These are phyloP conservation scores for Agonopterix heracliana DNA, from an alignment of 2,888 invertebrate species.

Conservation along the genomic window DNA sequence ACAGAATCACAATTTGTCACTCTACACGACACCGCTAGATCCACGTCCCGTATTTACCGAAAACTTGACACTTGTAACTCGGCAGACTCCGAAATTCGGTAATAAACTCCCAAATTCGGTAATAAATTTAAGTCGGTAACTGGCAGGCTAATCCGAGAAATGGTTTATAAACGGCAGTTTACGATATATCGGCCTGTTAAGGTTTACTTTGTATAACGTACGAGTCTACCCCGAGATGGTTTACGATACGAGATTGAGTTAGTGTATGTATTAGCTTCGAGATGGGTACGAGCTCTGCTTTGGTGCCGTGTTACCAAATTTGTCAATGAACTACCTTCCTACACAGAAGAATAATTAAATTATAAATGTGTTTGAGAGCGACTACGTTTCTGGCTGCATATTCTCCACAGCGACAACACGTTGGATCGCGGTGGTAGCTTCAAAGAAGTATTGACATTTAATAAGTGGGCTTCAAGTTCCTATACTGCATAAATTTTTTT, in stretches of 20 bases:
- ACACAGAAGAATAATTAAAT: no score
- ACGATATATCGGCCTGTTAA: conserved; percentile 2
- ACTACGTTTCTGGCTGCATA: no score
- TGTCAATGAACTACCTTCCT: no score
- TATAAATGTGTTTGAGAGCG: no score
- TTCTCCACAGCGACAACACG: no score
- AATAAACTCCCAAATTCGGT: conserved; percentile 1
- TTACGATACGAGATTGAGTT: background rate
- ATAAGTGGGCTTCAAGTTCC: no score
- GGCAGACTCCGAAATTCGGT: background rate
- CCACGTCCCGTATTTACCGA: background rate
- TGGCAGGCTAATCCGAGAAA: conserved; percentile 7
- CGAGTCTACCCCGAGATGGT: background rate
- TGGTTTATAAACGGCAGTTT: conserved; percentile 7
- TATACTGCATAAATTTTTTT: no score
- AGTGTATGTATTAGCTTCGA: background rate
- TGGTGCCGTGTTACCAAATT: no score
- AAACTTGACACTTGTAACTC: background rate
- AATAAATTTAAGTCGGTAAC: background rate
- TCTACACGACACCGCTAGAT: background rate
- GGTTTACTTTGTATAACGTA: conserved; percentile 2
- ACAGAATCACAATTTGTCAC: background rate
- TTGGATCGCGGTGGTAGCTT: no score
- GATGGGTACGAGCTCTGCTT: no score
- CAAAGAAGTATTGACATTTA: no score